Percentiles rank a stretch among this genome's conserved stretches.
Conservation (phyloP, 2,888 invertebrate genomes). For the Ommatoiulus sabulosus region DNA sequence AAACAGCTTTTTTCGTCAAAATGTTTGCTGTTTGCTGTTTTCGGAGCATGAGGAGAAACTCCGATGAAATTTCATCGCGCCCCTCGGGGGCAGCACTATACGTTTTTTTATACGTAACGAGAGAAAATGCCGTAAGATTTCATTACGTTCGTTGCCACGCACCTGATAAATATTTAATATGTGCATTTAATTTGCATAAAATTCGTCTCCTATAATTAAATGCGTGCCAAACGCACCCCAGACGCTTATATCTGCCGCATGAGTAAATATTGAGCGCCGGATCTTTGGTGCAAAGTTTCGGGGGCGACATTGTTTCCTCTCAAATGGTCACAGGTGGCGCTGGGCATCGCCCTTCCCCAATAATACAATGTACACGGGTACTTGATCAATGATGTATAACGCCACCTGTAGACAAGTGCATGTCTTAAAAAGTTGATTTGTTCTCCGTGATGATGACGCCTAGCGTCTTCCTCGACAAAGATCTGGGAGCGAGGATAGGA, state of each 20-base stretch:
- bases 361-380: background rate
- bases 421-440: no score
- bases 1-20: no score
- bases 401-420: background rate
- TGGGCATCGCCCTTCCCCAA: background rate
- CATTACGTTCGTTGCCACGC: constrained; percentile 22
- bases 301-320: background rate
- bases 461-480: background rate
- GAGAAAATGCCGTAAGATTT: background rate
- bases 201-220: background rate
- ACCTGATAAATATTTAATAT: background rate
- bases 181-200: constrained; percentile 1
- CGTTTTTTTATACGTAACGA: no score
- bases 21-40: no score
- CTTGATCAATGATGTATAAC: background rate
- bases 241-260: background rate
- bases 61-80: no score
- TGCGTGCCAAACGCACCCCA: constrained; percentile 23
- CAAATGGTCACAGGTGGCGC: background rate
- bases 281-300: no score
- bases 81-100: no score
- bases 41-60: no score
- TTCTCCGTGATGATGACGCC: background rate
- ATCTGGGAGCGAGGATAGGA: constrained; percentile 7
- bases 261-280: background rate